Conservation (phyloP, 2,797 vertebrate genomes). For the Diplodus sargus region DNA sequence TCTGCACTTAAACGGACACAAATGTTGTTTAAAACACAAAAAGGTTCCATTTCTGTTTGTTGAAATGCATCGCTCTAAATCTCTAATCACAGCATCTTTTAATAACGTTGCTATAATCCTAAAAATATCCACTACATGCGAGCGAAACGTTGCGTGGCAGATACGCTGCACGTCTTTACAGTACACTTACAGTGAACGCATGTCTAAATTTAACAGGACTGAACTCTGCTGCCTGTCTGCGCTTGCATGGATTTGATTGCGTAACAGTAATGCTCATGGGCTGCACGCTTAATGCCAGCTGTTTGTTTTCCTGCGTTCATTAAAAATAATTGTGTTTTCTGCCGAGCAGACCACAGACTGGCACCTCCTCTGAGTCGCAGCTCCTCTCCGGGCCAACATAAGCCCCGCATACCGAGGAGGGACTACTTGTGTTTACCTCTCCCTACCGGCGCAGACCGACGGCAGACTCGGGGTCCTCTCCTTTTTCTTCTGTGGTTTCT, state of each 20-base stretch:
- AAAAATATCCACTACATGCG: too few relatives aligned
- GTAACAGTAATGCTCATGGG: conserved; percentile 39
- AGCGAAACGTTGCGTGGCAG: neutral
- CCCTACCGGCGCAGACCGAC: conserved; percentile 74
- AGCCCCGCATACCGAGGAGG: conserved; percentile 86
- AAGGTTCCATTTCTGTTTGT: too few relatives aligned
- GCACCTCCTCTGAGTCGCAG: conserved; percentile 64
- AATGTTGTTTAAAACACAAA: too few relatives aligned
- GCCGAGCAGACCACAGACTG: conserved; percentile 66
- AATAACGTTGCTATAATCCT: too few relatives aligned
- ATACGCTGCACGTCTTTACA: neutral
- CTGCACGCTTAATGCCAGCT: conserved; percentile 45
- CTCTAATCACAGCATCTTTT: too few relatives aligned
- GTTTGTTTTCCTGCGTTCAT: conserved; percentile 74
- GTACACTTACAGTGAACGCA: conserved; percentile 19
- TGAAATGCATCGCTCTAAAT: too few relatives aligned
- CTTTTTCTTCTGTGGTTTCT: conserved; percentile 85
- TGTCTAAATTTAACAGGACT: conserved; percentile 30
- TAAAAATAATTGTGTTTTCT: conserved; percentile 81
- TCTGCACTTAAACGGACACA: too few relatives aligned
- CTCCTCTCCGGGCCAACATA: conserved; percentile 72
- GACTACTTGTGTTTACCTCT: conserved; percentile 88
- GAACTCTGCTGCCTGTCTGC: conserved; percentile 52
- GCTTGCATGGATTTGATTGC: conserved; percentile 57
- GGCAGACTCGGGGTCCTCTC: conserved; percentile 85